A percentile compares a stretch with the other conserved stretches of the same genome.
Conservation (phyloP, 1,140 invertebrate genomes). For the Drosophila orosa region DNA sequence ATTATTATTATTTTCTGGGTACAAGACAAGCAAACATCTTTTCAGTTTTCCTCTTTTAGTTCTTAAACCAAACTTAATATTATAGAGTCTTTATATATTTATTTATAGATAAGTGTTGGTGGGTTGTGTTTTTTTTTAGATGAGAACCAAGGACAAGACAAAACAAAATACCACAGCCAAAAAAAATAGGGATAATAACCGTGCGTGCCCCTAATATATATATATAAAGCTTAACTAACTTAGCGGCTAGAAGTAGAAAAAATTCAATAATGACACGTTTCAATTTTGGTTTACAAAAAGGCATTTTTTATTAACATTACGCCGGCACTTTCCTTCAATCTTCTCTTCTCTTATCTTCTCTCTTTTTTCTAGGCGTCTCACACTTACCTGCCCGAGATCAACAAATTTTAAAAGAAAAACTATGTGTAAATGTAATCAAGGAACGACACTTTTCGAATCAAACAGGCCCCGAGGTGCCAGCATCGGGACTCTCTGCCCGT, state of each 20-base stretch:
- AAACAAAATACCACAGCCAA: slow-evolving; percentile 74
- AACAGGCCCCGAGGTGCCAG: slow-evolving; percentile 21
- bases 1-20: slow-evolving; percentile 12
- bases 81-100: slow-evolving; percentile 14
- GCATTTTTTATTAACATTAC: slow-evolving; percentile 72
- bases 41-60: slow-evolving; percentile 22
- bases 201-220: slow-evolving; percentile 48
- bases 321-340: not conserved
- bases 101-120: slow-evolving; percentile 38
- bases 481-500: not conserved
- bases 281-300: slow-evolving; percentile 73
- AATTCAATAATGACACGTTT: slow-evolving; percentile 81
- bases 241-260: slow-evolving; percentile 49
- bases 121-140: slow-evolving; percentile 42
- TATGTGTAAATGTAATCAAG: slow-evolving; percentile 17
- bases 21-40: slow-evolving; percentile 74
- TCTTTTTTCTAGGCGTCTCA: not conserved
- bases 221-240: slow-evolving; percentile 41
- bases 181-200: slow-evolving; percentile 46
- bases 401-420: not conserved
- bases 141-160: slow-evolving; percentile 51
- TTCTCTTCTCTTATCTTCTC: not conserved
- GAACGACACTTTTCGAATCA: slow-evolving; percentile 9
- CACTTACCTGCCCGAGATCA: slow-evolving; percentile 61
- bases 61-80: slow-evolving; percentile 46